Conservation (phyloP, 2,888 invertebrate genomes). For the Machimus rusticus region DNA sequence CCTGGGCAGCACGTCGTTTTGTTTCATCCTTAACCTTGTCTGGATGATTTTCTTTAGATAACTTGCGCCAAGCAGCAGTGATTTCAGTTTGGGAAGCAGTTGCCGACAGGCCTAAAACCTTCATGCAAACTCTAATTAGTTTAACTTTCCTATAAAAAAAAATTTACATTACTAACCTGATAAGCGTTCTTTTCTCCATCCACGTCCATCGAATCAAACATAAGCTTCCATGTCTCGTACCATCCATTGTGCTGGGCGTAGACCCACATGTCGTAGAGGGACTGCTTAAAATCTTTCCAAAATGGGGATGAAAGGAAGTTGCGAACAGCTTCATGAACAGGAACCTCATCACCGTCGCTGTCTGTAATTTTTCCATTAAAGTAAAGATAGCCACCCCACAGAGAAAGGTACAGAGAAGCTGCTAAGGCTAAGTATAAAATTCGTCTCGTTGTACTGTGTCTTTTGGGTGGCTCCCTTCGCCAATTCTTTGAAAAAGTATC, state of each 20-base stretch:
- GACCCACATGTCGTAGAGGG: slow-evolving; percentile 75
- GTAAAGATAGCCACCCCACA: slow-evolving; percentile 83
- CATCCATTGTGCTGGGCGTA: slow-evolving; percentile 87
- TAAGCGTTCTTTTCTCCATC: slow-evolving; percentile 90
- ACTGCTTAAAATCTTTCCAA: slow-evolving; percentile 84
- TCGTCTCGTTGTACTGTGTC: slow-evolving; percentile 65
- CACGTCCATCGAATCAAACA: slow-evolving; percentile 86
- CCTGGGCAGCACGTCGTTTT: slow-evolving; percentile 76
- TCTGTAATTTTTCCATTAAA: slow-evolving; percentile 89
- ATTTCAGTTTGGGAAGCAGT: slow-evolving; percentile 87
- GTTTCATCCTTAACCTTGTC: slow-evolving; percentile 84
- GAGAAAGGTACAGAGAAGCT: slow-evolving; percentile 71
- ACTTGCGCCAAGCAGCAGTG: slow-evolving; percentile 78
- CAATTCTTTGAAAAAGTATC: slow-evolving; percentile 81
- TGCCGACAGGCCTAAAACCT: slow-evolving; percentile 79
- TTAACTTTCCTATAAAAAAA: neutral
- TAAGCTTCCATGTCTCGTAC: slow-evolving; percentile 85
- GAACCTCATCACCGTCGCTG: slow-evolving; percentile 85
- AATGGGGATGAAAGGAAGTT: slow-evolving; percentile 90
- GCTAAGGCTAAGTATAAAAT: slow-evolving; percentile 69
- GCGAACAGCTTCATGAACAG: slow-evolving; percentile 84
- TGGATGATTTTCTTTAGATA: slow-evolving; percentile 89
- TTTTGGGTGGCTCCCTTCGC: slow-evolving; percentile 71
- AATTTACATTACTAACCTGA: slow-evolving; percentile 66
- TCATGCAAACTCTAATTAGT: slow-evolving; percentile 43